Evolutionary conservation across 2,888 invertebrate species (phyloP).

Genomic region (Lepas anatifera): DNA sequence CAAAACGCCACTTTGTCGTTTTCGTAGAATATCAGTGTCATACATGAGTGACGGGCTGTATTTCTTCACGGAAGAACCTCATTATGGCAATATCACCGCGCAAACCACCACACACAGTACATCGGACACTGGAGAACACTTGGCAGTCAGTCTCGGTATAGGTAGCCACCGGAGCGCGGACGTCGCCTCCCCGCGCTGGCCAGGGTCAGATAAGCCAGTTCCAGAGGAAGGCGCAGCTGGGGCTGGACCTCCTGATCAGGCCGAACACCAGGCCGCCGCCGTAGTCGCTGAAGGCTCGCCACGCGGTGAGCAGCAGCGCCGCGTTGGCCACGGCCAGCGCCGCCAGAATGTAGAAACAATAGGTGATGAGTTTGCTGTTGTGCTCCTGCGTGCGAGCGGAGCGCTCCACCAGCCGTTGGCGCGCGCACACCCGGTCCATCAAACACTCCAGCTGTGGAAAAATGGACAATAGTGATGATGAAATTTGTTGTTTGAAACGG

Average conservation of each 20-base stretch:
- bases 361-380: neutral
- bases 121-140: too few species aligned
- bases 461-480: too few species aligned
- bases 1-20: too few species aligned
- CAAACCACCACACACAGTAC: too few species aligned
- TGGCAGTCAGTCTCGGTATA: too few species aligned
- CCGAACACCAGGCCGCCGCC: conserved; percentile 10
- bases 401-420: conserved; percentile 7
- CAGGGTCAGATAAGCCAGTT: neutral
- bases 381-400: neutral
- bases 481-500: too few species aligned
- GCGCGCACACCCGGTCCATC: neutral
- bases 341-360: neutral
- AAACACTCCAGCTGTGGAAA: neutral
- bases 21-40: too few species aligned
- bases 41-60: too few species aligned
- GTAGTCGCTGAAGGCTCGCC: neutral
- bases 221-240: neutral
- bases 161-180: too few species aligned
- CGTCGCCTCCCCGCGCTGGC: neutral
- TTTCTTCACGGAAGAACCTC: too few species aligned
- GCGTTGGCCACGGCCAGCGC: conserved; percentile 5
- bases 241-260: neutral
- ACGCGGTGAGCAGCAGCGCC: neutral
- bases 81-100: too few species aligned